Evolutionary conservation across 1,140 invertebrate genomes (phyloP).

Genomic region (Agrilus planipennis): DNA sequence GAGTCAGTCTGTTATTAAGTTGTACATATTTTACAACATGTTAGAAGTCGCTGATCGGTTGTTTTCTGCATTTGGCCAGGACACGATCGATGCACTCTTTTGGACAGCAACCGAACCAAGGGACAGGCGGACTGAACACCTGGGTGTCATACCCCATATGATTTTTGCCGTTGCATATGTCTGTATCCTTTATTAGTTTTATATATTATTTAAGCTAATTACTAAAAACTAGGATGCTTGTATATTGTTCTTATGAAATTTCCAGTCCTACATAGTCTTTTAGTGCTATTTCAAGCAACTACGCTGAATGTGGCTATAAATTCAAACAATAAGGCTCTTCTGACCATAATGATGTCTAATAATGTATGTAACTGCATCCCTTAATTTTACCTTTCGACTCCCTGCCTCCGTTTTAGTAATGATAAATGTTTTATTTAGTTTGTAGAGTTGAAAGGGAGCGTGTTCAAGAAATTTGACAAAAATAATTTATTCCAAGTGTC

Average conservation of each 20-base stretch:
- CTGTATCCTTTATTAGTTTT: slow-evolving; percentile 65
- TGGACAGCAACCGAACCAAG: slow-evolving; percentile 95
- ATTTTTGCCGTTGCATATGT: slow-evolving; percentile 86
- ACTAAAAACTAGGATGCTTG: slow-evolving; percentile 4
- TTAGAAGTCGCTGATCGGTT: slow-evolving; percentile 93
- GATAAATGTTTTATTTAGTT: slow-evolving; percentile 57
- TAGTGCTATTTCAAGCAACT: slow-evolving; percentile 90
- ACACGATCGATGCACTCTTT: slow-evolving; percentile 92
- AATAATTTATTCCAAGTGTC: slow-evolving; percentile 94
- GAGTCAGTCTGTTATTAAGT: slow-evolving; percentile 96
- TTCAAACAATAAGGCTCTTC: slow-evolving; percentile 92
- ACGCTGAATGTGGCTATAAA: slow-evolving; percentile 98
- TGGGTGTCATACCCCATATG: slow-evolving; percentile 80
- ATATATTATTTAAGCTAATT: too few species aligned
- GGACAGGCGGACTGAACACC: slow-evolving; percentile 67
- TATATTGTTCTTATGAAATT: too few species aligned
- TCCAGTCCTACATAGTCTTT: slow-evolving; percentile 76
- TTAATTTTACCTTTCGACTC: slow-evolving; percentile 10
- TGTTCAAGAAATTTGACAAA: slow-evolving; percentile 99
- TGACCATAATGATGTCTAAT: slow-evolving; percentile 99
- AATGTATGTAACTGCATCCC: slow-evolving; percentile 65
- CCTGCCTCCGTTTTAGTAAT: too few species aligned
- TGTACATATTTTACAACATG: slow-evolving; percentile 99
- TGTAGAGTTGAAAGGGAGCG: slow-evolving; percentile 96
- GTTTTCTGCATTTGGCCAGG: slow-evolving; percentile 96